Conservation (phyloP, 2,888 invertebrate species). For the Pandemis corylana region DNA sequence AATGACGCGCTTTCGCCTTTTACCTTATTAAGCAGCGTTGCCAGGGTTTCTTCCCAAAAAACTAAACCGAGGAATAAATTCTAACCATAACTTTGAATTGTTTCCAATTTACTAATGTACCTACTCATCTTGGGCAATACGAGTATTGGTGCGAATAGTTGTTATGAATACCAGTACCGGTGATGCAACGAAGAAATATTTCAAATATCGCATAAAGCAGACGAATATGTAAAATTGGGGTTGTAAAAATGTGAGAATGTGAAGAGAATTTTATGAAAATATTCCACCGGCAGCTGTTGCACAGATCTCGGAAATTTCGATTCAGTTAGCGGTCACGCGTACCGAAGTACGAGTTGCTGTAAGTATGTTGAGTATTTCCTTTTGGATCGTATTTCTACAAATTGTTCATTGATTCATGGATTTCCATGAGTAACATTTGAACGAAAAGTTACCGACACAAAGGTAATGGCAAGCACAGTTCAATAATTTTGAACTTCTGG, state of each 20-base stretch:
- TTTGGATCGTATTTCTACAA: neutral
- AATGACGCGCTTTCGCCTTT: constrained; percentile 3
- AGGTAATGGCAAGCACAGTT: neutral
- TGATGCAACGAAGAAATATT: neutral
- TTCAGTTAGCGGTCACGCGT: constrained; percentile 39
- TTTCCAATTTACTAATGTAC: too few relatives aligned
- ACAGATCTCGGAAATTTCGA: constrained; percentile 57
- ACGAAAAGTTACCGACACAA: neutral
- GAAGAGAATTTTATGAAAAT: constrained; percentile 62
- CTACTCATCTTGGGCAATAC: too few relatives aligned
- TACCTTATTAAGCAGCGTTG: neutral
- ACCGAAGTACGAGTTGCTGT: constrained; percentile 3
- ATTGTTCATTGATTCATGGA: neutral
- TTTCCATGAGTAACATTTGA: neutral
- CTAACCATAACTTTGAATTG: too few relatives aligned
- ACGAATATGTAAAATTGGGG: constrained; percentile 54
- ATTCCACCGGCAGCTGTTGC: constrained; percentile 69
- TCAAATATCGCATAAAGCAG: constrained; percentile 41
- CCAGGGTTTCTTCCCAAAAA: neutral
- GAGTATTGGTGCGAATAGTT: too few relatives aligned
- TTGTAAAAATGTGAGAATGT: constrained; percentile 55
- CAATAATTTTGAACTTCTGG: neutral
- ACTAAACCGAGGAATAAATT: neutral
- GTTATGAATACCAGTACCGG: too few relatives aligned
- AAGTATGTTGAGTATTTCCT: constrained; percentile 5